A percentile compares a stretch with the other conserved stretches of the same genome.
Evolutionary conservation across 2,888 invertebrate genomes (phyloP).

Genomic region (Metalampra italica): DNA sequence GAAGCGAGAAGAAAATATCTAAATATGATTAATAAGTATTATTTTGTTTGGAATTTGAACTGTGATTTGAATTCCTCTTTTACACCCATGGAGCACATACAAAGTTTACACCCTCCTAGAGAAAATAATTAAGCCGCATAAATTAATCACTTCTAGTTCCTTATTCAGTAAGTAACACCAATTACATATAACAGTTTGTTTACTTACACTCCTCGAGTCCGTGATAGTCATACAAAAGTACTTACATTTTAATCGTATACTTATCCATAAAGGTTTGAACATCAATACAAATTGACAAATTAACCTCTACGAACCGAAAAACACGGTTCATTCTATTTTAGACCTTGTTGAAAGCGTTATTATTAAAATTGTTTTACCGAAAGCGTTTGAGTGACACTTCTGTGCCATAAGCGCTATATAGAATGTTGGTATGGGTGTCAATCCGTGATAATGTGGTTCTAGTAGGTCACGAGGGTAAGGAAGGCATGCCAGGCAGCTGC

Average conservation of each 20-base stretch:
- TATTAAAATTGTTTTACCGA: conserved; percentile 13
- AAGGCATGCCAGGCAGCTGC: conserved; percentile 37
- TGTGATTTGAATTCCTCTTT: too few relatives aligned
- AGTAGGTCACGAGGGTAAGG: conserved; percentile 58
- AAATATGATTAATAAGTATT: too few relatives aligned
- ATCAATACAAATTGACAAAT: conserved; percentile 36
- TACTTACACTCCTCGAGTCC: conserved; percentile 22
- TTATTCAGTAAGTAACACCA: conserved; percentile 49
- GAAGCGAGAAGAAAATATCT: too few relatives aligned
- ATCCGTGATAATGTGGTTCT: conserved; percentile 50
- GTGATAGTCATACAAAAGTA: conserved; percentile 31
- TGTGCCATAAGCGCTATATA: conserved; percentile 30
- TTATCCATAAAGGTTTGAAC: conserved; percentile 20
- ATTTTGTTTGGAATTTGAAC: too few relatives aligned
- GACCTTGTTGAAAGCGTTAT: conserved; percentile 17
- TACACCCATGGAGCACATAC: too few relatives aligned
- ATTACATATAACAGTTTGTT: conserved; percentile 31
- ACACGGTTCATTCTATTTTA: conserved; percentile 8
- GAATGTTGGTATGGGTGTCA: conserved; percentile 40
- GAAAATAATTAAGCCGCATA: too few relatives aligned
- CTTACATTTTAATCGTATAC: conserved; percentile 21
- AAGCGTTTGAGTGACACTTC: conserved; percentile 26
- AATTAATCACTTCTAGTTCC: conserved; percentile 14
- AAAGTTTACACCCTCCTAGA: too few relatives aligned
- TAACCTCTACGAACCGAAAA: conserved; percentile 26